A percentile compares a stretch with the other conserved stretches of the same genome.
Conservation (phyloP, 1,140 invertebrate species). For the Colletes gigas region DNA sequence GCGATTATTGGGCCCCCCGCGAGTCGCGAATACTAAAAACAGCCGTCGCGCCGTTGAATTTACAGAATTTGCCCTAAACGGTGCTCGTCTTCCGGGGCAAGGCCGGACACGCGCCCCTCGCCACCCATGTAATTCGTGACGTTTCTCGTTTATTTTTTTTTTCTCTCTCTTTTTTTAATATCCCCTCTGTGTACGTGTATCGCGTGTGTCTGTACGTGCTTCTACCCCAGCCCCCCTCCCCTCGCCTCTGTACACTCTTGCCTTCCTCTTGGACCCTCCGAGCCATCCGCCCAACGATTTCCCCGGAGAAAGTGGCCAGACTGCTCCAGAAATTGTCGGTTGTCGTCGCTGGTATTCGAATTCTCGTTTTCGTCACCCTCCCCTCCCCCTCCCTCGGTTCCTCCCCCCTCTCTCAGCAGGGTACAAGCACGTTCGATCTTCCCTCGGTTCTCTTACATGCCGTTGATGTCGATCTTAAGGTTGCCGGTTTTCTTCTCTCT, state of each 20-base stretch:
- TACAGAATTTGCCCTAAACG: slow-evolving; percentile 55
- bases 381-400: neutral
- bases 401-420: neutral
- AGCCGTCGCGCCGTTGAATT: slow-evolving; percentile 52
- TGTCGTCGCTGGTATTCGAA: neutral
- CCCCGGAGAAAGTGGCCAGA: neutral
- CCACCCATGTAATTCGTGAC: neutral
- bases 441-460: slow-evolving; percentile 71
- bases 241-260: neutral
- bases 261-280: neutral
- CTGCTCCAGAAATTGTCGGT: neutral
- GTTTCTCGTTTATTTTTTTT: neutral
- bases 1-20: slow-evolving; percentile 64
- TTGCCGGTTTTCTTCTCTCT: slow-evolving; percentile 87
- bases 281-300: neutral
- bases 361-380: neutral
- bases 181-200: neutral
- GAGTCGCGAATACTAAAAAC: slow-evolving; percentile 59
- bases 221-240: neutral
- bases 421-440: slow-evolving; percentile 33
- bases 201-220: slow-evolving; percentile 32
- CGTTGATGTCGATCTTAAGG: slow-evolving; percentile 83
- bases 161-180: neutral
- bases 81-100: neutral
- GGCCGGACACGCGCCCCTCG: neutral